Evolutionary conservation across 2,113 vertebrate genomes (phyloP).

Genomic region (Erinaceus europaeus): DNA sequence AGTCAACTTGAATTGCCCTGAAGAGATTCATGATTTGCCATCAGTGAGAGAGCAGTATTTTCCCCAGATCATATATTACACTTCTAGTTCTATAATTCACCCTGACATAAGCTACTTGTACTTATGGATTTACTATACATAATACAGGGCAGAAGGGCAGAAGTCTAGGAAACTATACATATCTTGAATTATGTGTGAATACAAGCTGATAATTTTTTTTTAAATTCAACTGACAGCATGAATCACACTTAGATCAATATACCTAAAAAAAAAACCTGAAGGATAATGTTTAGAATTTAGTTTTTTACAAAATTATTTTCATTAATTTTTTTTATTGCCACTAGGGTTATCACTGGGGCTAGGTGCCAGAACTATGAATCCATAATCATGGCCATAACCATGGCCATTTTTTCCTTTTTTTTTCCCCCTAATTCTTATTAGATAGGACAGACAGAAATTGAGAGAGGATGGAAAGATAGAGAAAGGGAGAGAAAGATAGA

Average conservation of each 20-base stretch:
- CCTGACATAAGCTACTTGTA: constrained; percentile 50
- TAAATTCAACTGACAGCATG: constrained; percentile 46
- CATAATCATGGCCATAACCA: no score
- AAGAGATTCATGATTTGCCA: constrained; percentile 53
- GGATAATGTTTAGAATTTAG: constrained; percentile 55
- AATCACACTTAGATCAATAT: constrained; percentile 61
- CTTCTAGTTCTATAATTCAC: constrained; percentile 66
- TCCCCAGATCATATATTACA: constrained; percentile 52
- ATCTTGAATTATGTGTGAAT: constrained; percentile 21
- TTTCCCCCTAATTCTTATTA: no score
- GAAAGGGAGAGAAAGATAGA: no score
- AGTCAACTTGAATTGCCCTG: constrained; percentile 26
- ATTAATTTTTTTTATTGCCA: no score
- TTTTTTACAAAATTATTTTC: no score
- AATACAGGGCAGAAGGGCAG: constrained; percentile 59
- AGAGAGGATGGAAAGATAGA: no score
- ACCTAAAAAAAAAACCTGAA: constrained; percentile 39
- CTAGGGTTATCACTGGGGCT: no score
- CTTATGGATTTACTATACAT: constrained; percentile 56
- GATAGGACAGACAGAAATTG: no score
- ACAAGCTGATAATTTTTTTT: constrained; percentile 28
- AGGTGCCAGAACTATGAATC: no score
- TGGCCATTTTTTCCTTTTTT: no score
- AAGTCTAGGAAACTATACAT: constrained; percentile 32
- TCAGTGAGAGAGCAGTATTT: constrained; percentile 56